A percentile compares a stretch with the other conserved stretches of the same genome.
These are phyloP conservation scores for Ips nitidus DNA, from an alignment of 1,140 invertebrate species.

Conservation along the genomic window DNA sequence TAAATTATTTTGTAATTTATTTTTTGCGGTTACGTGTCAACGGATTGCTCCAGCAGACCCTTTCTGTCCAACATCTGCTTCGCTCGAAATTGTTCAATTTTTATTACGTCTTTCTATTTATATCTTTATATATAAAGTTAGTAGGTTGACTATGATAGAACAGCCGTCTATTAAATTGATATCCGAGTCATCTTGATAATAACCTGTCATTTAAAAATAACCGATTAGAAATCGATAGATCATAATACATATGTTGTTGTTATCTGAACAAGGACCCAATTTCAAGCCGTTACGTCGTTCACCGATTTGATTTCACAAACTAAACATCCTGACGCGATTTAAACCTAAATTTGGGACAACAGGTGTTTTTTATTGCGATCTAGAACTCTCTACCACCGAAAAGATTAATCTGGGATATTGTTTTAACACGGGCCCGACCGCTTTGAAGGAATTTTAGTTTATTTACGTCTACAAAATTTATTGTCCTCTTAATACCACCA, in stretches of 20 bases:
- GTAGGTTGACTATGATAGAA: background rate
- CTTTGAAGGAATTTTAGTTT: too few relatives aligned
- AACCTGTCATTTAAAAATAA: constrained; percentile 8
- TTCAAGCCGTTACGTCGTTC: too few relatives aligned
- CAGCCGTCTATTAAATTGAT: constrained; percentile 11
- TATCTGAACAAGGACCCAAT: too few relatives aligned
- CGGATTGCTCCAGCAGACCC: constrained; percentile 20
- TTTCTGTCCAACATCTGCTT: constrained; percentile 16
- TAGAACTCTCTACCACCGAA: background rate
- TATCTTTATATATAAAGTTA: constrained; percentile 19
- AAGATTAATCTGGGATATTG: background rate
- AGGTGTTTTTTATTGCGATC: constrained; percentile 1
- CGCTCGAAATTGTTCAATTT: constrained; percentile 13
- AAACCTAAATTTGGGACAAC: background rate
- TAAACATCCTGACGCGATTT: background rate
- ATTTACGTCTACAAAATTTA: too few relatives aligned
- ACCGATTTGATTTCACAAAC: too few relatives aligned
- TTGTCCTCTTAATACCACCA: too few relatives aligned
- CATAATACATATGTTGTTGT: too few relatives aligned
- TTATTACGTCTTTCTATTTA: background rate
- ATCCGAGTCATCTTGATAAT: constrained; percentile 1
- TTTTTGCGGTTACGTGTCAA: constrained; percentile 32
- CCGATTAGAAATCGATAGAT: constrained; percentile 15
- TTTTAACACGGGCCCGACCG: background rate
- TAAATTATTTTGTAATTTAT: constrained; percentile 43